Conservation (phyloP, 2,113 vertebrate genomes). For the Nematolebias whitei region DNA sequence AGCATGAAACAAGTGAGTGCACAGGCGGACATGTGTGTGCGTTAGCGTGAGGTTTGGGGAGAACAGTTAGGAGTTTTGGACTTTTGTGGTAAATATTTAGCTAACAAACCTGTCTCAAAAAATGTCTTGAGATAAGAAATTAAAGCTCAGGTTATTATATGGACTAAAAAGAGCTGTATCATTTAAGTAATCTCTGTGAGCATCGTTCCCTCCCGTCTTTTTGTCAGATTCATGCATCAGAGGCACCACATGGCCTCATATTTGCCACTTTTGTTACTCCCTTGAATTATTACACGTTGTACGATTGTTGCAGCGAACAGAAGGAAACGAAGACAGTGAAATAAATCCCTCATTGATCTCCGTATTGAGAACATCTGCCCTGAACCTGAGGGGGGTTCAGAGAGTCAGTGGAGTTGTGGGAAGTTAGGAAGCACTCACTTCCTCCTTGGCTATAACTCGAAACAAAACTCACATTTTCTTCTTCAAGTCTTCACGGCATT, state of each 20-base stretch:
- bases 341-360: conserved; percentile 69
- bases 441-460: background rate
- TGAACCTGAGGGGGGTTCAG: conserved; percentile 47
- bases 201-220: conserved; percentile 1
- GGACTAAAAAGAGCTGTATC: background rate
- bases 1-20: background rate
- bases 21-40: background rate
- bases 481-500: too few relatives aligned
- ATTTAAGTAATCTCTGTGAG: background rate
- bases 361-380: conserved; percentile 71
- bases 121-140: background rate
- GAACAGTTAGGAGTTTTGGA: background rate
- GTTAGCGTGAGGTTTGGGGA: background rate
- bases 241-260: conserved; percentile 45
- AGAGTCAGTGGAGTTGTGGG: conserved; percentile 22
- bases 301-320: conserved; percentile 48
- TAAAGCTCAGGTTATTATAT: background rate
- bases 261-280: conserved; percentile 54
- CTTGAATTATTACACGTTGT: conserved; percentile 56
- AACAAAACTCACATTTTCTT: background rate
- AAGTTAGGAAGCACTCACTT: conserved; percentile 1
- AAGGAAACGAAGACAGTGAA: conserved; percentile 66
- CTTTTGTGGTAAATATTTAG: background rate
- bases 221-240: conserved; percentile 37
- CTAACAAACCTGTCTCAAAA: background rate